Percentiles rank a stretch among this genome's conserved stretches.
These are phyloP conservation scores for Dipodomys ordii DNA, from an alignment of 2,113 vertebrate genomes.

Conservation along the genomic window DNA sequence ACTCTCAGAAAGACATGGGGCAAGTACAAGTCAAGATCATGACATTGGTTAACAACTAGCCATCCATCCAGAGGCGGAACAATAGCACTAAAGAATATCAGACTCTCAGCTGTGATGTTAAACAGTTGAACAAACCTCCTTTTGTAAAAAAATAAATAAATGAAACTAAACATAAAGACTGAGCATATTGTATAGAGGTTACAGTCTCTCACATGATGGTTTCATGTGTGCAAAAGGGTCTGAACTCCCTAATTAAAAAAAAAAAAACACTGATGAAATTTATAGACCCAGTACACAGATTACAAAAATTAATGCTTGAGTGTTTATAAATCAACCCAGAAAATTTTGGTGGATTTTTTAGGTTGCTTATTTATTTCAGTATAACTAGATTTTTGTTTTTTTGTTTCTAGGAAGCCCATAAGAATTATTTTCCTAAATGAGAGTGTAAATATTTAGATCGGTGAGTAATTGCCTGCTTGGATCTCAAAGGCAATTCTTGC, in stretches of 20 bases:
- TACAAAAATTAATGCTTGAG: background rate
- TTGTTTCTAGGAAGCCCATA: background rate
- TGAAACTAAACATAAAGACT: background rate
- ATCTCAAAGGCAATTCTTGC: slow-evolving; percentile 2
- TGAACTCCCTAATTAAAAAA: background rate
- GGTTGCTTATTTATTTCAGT: background rate
- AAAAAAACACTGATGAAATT: background rate
- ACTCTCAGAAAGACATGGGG: background rate
- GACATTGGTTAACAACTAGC: background rate
- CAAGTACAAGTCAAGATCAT: background rate
- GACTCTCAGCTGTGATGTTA: background rate
- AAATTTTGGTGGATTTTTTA: background rate
- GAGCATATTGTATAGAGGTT: background rate
- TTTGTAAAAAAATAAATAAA: background rate
- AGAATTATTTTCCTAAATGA: slow-evolving; percentile 38
- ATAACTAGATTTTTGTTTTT: background rate
- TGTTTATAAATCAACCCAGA: background rate
- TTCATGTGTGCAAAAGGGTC: background rate
- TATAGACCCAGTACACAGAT: background rate
- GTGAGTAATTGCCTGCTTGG: background rate
- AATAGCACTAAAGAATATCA: background rate
- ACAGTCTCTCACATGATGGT: background rate
- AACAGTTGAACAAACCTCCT: background rate
- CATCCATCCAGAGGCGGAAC: background rate
- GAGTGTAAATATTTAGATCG: slow-evolving; percentile 46